A percentile compares a stretch with the other conserved stretches of the same genome.
Evolutionary conservation across 2,888 invertebrate genomes (phyloP).

Genomic region (Parascotia fuliginaria): DNA sequence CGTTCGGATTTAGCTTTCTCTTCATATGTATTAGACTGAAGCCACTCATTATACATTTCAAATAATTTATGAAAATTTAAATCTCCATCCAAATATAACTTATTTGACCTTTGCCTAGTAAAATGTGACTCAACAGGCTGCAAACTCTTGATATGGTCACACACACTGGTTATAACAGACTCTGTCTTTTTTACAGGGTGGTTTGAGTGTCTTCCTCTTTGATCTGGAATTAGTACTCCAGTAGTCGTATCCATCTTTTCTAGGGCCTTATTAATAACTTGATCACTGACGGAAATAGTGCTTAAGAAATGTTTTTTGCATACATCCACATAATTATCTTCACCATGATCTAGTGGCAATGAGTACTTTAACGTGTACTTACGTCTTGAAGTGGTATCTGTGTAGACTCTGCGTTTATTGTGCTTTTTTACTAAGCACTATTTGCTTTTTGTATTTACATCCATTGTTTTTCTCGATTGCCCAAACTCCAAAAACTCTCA

Average conservation of each 20-base stretch:
- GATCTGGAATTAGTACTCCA: background rate
- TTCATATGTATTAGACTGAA: background rate
- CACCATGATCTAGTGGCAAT: background rate
- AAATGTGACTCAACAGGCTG: conserved; percentile 9
- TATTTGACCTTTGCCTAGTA: conserved; percentile 2
- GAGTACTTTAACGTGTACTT: conserved; percentile 4
- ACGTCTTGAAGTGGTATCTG: conserved; percentile 7
- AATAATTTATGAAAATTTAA: conserved; percentile 7
- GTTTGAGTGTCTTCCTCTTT: conserved; percentile 2
- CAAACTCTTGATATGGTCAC: conserved; percentile 5
- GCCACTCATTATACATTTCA: too few species aligned
- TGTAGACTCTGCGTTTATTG: conserved; percentile 1
- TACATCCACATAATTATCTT: conserved; percentile 1
- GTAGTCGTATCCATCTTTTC: background rate
- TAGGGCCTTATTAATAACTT: conserved; percentile 5
- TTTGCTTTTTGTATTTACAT: background rate
- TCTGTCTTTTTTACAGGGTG: conserved; percentile 1
- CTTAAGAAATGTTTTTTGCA: conserved; percentile 12
- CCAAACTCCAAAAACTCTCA: conserved; percentile 7
- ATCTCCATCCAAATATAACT: conserved; percentile 8
- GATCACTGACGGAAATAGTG: conserved; percentile 11
- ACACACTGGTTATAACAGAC: conserved; percentile 1
- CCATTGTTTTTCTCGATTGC: conserved; percentile 8
- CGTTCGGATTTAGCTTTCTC: conserved; percentile 6
- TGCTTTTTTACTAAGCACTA: background rate